These are phyloP conservation scores for Eupleurogrammus muticus DNA, from an alignment of 2,797 vertebrate species.

Conservation along the genomic window DNA sequence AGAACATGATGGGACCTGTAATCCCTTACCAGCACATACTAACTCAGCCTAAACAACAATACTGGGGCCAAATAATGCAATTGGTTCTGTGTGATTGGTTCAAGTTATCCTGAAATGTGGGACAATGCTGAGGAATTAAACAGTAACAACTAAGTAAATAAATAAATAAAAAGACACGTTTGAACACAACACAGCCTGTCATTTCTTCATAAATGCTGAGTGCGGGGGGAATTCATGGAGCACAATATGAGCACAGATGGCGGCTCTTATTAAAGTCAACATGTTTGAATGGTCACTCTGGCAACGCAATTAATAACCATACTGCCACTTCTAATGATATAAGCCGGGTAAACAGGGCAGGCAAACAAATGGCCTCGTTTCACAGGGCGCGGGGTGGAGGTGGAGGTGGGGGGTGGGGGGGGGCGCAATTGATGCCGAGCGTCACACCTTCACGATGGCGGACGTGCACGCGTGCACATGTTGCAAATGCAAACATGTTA, in stretches of 20 bases:
- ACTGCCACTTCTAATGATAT: neutral
- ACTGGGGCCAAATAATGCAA: too few relatives aligned
- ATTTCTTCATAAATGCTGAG: conserved; percentile 13
- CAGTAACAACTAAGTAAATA: neutral
- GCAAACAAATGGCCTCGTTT: neutral
- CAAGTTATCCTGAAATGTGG: too few relatives aligned
- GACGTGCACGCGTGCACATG: too few relatives aligned
- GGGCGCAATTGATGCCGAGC: neutral
- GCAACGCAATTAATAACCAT: neutral
- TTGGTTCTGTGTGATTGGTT: too few relatives aligned
- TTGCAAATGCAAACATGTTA: neutral
- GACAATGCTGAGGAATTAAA: too few relatives aligned
- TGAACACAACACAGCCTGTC: conserved; percentile 3
- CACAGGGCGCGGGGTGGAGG: too few relatives aligned
- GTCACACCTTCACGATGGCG: neutral
- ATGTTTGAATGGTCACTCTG: conserved; percentile 7
- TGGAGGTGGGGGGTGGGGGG: too few relatives aligned
- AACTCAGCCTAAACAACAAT: too few relatives aligned
- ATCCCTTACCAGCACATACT: too few relatives aligned
- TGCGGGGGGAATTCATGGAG: neutral
- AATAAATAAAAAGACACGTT: neutral
- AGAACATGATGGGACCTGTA: too few relatives aligned
- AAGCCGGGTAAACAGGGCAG: neutral
- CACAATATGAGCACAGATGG: conserved; percentile 5
- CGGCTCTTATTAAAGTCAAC: conserved; percentile 20